Evolutionary conservation across 2,888 invertebrate species (phyloP).

Genomic region (Mycalesis mineus): DNA sequence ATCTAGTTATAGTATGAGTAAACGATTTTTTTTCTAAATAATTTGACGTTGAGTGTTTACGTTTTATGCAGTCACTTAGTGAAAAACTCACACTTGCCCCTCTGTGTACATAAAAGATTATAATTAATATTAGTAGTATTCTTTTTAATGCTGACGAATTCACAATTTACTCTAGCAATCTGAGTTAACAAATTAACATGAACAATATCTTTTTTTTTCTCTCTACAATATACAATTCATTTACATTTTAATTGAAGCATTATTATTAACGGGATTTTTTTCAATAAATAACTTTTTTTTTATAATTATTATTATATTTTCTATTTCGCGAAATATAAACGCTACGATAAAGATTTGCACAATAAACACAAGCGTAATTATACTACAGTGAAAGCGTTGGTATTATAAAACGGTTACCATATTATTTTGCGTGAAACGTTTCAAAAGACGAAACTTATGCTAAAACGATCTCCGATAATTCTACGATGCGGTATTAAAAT

Average conservation of each 20-base stretch:
- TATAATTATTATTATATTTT: conserved; percentile 25
- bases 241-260: conserved; percentile 66
- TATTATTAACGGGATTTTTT: conserved; percentile 50
- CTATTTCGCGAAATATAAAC: conserved; percentile 46
- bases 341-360: conserved; percentile 54
- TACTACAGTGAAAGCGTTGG: conserved; percentile 55
- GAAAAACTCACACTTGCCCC: too few relatives aligned
- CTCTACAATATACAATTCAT: conserved; percentile 69
- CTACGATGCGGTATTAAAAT: conserved; percentile 53
- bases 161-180: conserved; percentile 68
- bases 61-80: too few relatives aligned
- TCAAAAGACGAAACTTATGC: conserved; percentile 42
- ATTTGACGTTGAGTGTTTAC: too few relatives aligned
- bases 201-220: conserved; percentile 56
- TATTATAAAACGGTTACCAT: conserved; percentile 41
- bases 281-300: conserved; percentile 55
- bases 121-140: conserved; percentile 39
- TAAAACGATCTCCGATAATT: conserved; percentile 49
- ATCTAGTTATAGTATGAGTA: too few relatives aligned
- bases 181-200: conserved; percentile 65
- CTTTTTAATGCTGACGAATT: conserved; percentile 56
- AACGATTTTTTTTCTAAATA: too few relatives aligned
- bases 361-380: conserved; percentile 60
- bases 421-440: conserved; percentile 42
- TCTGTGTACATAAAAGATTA: conserved; percentile 41